phyloP scores from a whole-genome alignment of 2,113 vertebrate genomes.

The Syrrhaptes paradoxus region DNA sequence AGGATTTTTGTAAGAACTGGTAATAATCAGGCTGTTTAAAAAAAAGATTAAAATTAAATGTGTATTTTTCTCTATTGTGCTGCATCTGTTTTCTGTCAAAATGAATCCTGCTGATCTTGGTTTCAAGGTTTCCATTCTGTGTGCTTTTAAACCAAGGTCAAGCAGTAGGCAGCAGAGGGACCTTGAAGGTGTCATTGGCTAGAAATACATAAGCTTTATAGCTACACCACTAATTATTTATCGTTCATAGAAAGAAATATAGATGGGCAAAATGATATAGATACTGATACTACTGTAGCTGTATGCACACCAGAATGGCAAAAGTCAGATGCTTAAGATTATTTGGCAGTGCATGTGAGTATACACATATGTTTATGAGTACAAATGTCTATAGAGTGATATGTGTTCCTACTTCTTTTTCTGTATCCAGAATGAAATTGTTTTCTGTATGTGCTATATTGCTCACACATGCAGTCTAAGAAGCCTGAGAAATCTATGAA shows the following conservation, averaged over 20 bases:
- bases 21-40: slow-evolving; percentile 63
- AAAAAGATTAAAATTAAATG: slow-evolving; percentile 71
- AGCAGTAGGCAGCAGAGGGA: slow-evolving; percentile 78
- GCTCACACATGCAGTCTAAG: background rate
- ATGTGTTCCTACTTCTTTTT: background rate
- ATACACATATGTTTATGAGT: background rate
- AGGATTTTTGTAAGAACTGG: slow-evolving; percentile 52
- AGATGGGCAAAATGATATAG: slow-evolving; percentile 41
- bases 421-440: background rate
- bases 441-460: background rate
- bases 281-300: background rate
- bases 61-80: slow-evolving; percentile 73
- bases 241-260: slow-evolving; percentile 73
- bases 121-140: slow-evolving; percentile 83
- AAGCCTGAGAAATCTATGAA: slow-evolving; percentile 10
- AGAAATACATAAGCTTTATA: slow-evolving; percentile 86
- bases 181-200: slow-evolving; percentile 91
- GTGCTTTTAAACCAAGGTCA: slow-evolving; percentile 88
- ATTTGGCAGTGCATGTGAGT: background rate
- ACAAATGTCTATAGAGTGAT: background rate
- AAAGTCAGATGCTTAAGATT: background rate
- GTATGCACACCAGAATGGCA: background rate
- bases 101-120: slow-evolving; percentile 81
- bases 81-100: slow-evolving; percentile 78
- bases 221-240: slow-evolving; percentile 83